Conservation (phyloP, 2,797 vertebrate genomes). For the Eulemur rubriventer region DNA sequence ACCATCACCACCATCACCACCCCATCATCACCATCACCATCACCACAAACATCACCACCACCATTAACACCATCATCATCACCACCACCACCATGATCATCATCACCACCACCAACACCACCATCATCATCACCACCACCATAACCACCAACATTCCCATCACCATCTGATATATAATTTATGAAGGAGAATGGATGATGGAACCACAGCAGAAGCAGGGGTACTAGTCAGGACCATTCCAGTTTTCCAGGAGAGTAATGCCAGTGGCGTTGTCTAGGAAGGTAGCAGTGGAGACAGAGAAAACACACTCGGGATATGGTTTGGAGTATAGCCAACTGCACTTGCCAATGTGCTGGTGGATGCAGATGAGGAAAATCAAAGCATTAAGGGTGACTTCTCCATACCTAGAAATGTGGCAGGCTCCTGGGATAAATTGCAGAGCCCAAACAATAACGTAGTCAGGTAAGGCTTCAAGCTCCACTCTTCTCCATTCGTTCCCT, state of each 20-base stretch:
- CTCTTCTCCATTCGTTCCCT: neutral
- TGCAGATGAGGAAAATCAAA: no score
- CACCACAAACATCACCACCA: fast-evolving
- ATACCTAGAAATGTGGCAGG: neutral
- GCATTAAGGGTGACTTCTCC: neutral
- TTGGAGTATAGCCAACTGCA: neutral
- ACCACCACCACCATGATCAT: fast-evolving
- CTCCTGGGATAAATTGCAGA: neutral
- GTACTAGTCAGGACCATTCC: neutral
- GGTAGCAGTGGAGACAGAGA: neutral
- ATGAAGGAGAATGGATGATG: neutral
- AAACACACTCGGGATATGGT: neutral
- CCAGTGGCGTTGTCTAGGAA: neutral
- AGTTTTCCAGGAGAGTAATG: neutral
- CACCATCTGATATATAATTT: neutral
- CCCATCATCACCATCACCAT: fast-evolving
- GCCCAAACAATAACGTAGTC: neutral
- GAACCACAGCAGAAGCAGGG: neutral
- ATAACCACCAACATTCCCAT: neutral
- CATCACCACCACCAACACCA: fast-evolving
- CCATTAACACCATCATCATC: fast-evolving
- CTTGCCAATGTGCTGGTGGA: neutral
- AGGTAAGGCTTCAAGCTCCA: neutral
- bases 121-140: fast-evolving
- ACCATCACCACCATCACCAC: fast-evolving